A percentile compares a stretch with the other conserved stretches of the same genome.
Conservation (phyloP, 2,113 vertebrate genomes). For the Phrynosoma platyrhinos region DNA sequence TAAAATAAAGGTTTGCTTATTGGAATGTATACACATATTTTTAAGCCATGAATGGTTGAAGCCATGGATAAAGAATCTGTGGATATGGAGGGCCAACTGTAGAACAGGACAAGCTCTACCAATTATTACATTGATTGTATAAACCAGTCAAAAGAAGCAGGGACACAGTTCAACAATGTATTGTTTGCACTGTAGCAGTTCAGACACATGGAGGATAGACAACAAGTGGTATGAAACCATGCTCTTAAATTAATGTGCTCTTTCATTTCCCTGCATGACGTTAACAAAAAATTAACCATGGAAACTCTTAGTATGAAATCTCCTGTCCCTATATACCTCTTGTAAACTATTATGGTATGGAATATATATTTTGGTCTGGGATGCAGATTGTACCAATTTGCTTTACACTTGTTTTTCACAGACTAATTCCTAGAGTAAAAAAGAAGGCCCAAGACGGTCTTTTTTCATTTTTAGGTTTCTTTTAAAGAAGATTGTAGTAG, state of each 20-base stretch:
- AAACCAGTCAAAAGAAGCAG: constrained; percentile 22
- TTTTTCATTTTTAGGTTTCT: background rate
- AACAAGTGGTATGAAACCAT: constrained; percentile 37
- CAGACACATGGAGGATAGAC: constrained; percentile 57
- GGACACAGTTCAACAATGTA: constrained; percentile 19
- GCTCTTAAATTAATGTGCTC: constrained; percentile 61
- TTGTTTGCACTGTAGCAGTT: constrained; percentile 35
- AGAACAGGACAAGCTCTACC: background rate
- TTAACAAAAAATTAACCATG: constrained; percentile 50
- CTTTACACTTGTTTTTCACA: constrained; percentile 4
- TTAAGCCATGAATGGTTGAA: too few species aligned
- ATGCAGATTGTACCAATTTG: constrained; percentile 45
- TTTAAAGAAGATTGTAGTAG: background rate
- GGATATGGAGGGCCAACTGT: too few species aligned
- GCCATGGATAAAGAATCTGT: too few species aligned
- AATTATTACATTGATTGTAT: background rate
- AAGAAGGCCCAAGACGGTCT: background rate
- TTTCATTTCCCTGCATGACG: background rate
- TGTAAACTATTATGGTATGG: constrained; percentile 35
- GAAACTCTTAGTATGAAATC: constrained; percentile 61
- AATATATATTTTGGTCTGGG: background rate
- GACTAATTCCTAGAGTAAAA: background rate
- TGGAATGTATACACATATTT: too few species aligned
- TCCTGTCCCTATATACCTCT: constrained; percentile 39
- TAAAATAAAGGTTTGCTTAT: too few species aligned